Percentiles rank a stretch among this genome's conserved stretches.
Evolutionary conservation across 2,888 invertebrate species (phyloP).

Genomic region (Hirtodrosophila cameraria): DNA sequence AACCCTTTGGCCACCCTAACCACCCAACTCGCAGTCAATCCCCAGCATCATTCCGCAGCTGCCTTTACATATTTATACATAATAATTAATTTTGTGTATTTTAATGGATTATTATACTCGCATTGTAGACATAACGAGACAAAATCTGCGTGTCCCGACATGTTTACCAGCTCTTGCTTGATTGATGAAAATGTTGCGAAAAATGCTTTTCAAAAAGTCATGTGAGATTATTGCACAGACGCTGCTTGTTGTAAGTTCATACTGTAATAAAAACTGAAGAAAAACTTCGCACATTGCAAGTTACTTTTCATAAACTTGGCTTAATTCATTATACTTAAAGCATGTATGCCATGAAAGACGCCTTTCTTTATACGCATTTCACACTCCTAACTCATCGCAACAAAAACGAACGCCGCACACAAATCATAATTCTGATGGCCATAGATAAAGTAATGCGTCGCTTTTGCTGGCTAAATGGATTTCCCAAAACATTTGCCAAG

Average conservation of each 20-base stretch:
- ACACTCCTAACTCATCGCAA: conserved; percentile 18
- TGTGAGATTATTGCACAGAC: no score
- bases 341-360: conserved; percentile 27
- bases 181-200: conserved; percentile 45
- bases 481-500: conserved; percentile 79
- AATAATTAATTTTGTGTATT: conserved; percentile 83
- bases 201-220: conserved; percentile 1
- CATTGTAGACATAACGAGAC: conserved; percentile 20
- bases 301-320: conserved; percentile 32
- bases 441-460: conserved; percentile 77
- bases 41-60: conserved; percentile 11
- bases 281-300: conserved; percentile 10
- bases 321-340: conserved; percentile 27
- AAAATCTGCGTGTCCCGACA: conserved; percentile 43
- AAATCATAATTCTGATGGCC: conserved; percentile 70
- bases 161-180: conserved; percentile 35
- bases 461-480: conserved; percentile 77
- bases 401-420: conserved; percentile 48
- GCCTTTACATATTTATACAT: conserved; percentile 65
- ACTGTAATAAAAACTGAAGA: not conserved
- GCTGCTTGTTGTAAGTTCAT: no score
- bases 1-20: conserved; percentile 32
- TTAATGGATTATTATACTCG: conserved; percentile 67
- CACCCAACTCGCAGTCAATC: conserved; percentile 37
- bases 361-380: conserved; percentile 14